Conservation (phyloP, 2,797 vertebrate species). For the Podargus strigoides region DNA sequence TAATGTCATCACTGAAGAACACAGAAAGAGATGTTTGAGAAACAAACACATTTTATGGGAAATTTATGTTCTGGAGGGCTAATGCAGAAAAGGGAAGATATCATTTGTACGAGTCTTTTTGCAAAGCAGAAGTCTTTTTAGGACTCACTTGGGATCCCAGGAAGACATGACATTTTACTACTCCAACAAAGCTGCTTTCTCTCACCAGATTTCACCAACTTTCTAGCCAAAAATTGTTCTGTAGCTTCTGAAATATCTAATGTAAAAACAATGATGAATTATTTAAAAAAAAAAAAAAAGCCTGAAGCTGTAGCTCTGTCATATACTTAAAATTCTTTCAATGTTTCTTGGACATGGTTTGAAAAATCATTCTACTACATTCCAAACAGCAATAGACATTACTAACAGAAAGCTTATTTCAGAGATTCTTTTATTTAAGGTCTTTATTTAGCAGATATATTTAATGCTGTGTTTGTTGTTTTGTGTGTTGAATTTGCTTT, state of each 20-base stretch:
- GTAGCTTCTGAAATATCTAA: conserved; percentile 2
- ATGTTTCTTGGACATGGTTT: conserved; percentile 28
- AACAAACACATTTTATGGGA: background rate
- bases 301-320: background rate
- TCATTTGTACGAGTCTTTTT: background rate
- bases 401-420: conserved; percentile 18
- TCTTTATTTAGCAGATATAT: background rate
- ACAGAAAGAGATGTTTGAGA: background rate
- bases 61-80: background rate
- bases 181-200: background rate
- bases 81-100: background rate
- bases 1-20: background rate
- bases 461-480: background rate
- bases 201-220: background rate
- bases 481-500: background rate
- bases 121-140: background rate
- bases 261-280: background rate
- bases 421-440: background rate
- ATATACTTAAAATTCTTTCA: conserved; percentile 53
- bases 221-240: background rate
- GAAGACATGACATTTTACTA: background rate
- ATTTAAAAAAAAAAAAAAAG: background rate
- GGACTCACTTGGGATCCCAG: background rate
- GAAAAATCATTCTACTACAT: conserved; percentile 44
- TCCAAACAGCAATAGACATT: conserved; percentile 25